Evolutionary conservation across 1,140 invertebrate species (phyloP).

Genomic region (Nephotettix cincticeps): DNA sequence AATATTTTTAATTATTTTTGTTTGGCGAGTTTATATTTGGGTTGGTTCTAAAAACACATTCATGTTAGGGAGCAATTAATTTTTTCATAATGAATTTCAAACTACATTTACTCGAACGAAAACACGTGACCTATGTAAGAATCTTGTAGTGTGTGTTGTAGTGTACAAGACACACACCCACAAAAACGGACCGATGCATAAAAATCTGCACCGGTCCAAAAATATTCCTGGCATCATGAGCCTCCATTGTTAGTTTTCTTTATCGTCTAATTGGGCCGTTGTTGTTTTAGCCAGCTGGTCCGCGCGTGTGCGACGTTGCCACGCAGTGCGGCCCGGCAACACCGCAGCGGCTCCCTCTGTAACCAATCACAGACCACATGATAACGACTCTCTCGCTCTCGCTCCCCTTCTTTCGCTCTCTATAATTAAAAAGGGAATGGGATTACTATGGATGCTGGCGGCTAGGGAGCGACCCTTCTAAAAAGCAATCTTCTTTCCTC

Average conservation of each 20-base stretch:
- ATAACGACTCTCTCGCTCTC: background rate
- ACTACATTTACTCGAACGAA: too few relatives aligned
- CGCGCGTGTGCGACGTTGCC: constrained; percentile 1
- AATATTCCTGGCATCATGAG: background rate
- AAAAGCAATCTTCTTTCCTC: constrained; percentile 23
- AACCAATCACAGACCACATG: constrained; percentile 1
- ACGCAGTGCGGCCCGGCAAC: constrained; percentile 3
- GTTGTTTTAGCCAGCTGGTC: constrained; percentile 9
- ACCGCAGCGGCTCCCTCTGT: background rate
- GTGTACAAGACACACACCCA: too few relatives aligned
- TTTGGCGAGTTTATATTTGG: too few relatives aligned
- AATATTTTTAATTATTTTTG: too few relatives aligned
- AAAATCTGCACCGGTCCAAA: too few relatives aligned
- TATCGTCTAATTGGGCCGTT: constrained; percentile 17
- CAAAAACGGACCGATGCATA: too few relatives aligned
- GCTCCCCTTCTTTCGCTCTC: background rate
- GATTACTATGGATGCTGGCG: constrained; percentile 16
- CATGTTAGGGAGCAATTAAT: too few relatives aligned
- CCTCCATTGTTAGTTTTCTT: background rate
- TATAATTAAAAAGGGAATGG: constrained; percentile 21
- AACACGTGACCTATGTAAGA: too few relatives aligned
- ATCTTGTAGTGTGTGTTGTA: too few relatives aligned
- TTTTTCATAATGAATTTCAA: too few relatives aligned
- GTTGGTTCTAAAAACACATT: too few relatives aligned
- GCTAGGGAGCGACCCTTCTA: background rate